phyloP scores from a whole-genome alignment of 2,797 vertebrate genomes.

The Steatocranus sp. region DNA sequence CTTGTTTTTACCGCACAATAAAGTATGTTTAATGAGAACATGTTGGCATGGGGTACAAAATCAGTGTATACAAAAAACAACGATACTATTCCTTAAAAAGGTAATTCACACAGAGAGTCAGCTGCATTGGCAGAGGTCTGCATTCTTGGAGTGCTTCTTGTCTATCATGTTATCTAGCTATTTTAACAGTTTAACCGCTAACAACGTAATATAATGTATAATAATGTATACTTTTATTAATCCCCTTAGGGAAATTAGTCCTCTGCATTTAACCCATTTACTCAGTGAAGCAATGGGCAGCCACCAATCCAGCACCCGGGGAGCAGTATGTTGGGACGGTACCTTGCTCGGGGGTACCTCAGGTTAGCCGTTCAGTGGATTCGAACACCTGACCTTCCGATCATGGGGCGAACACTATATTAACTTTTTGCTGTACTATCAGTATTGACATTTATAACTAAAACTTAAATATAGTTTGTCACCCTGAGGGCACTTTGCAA shows the following conservation, averaged over 20 bases:
- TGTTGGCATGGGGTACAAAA: not conserved
- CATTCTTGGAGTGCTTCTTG: not conserved
- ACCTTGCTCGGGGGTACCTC: not conserved
- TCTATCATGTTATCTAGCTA: not conserved
- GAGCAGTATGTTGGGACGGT: accelerated
- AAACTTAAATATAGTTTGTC: not conserved
- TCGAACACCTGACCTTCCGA: accelerated
- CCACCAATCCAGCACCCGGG: not conserved
- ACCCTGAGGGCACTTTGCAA: not conserved
- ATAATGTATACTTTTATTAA: not conserved
- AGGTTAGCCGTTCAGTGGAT: not conserved
- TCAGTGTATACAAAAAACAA: not conserved
- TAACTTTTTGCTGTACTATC: accelerated
- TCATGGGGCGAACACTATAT: accelerated
- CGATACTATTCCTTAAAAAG: not conserved
- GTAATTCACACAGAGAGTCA: not conserved
- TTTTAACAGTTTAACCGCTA: accelerated
- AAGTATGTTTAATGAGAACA: not conserved
- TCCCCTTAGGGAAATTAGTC: not conserved
- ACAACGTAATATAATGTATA: not conserved
- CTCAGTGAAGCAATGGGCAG: not conserved
- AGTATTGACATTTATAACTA: not conserved
- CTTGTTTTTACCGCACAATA: not conserved
- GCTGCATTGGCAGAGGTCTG: not conserved
- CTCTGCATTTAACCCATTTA: not conserved